These are phyloP conservation scores for Drosophila watanabei DNA, from an alignment of 1,140 invertebrate species.

Conservation along the genomic window DNA sequence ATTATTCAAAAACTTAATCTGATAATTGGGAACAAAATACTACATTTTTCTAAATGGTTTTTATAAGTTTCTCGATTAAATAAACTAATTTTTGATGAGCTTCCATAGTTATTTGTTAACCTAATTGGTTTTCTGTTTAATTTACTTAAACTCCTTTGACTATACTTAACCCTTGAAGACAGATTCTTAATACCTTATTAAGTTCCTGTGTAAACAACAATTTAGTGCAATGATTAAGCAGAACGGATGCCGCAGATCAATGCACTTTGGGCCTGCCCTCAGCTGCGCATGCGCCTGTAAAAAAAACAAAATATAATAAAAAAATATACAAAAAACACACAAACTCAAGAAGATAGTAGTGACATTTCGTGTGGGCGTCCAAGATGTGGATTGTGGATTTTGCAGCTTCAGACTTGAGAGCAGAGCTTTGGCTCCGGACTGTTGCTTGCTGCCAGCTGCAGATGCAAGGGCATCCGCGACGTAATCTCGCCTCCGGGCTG, in stretches of 20 bases:
- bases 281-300: slow-evolving; percentile 18
- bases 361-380: slow-evolving; percentile 56
- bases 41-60: too few species aligned
- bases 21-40: too few species aligned
- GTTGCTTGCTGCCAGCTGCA: slow-evolving; percentile 35
- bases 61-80: too few species aligned
- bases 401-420: slow-evolving; percentile 9
- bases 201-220: slow-evolving; percentile 4
- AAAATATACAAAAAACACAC: not conserved
- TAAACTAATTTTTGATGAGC: too few species aligned
- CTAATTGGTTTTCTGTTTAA: not conserved
- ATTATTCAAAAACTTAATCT: too few species aligned
- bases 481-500: slow-evolving; percentile 59
- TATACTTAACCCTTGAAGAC: too few species aligned
- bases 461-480: slow-evolving; percentile 52
- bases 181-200: not conserved
- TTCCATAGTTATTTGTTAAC: too few species aligned
- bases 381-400: slow-evolving; percentile 44
- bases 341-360: slow-evolving; percentile 31
- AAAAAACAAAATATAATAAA: not conserved
- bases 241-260: slow-evolving; percentile 21
- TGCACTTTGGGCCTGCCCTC: slow-evolving; percentile 31
- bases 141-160: not conserved
- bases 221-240: slow-evolving; percentile 9
- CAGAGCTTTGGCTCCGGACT: slow-evolving; percentile 1